Evolutionary conservation across 1,140 invertebrate species (phyloP).

Genomic region (Drosophila lini): DNA sequence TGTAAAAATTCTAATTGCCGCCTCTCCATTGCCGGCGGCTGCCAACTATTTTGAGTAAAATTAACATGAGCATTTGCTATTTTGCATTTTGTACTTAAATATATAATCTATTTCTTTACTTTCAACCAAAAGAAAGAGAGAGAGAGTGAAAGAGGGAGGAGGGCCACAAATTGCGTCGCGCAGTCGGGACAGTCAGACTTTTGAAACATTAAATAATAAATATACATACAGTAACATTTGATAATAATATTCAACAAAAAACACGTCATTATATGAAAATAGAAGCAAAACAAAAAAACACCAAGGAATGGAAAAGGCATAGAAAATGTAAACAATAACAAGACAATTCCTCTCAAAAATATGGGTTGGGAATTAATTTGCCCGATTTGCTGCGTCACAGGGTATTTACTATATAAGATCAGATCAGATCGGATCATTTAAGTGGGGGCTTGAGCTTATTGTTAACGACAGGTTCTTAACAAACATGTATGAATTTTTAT

Average conservation of each 20-base stretch:
- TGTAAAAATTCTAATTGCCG: conserved; percentile 47
- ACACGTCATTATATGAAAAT: conserved; percentile 51
- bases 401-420: conserved; percentile 15
- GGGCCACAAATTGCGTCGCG: conserved; percentile 37
- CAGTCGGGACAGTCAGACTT: conserved; percentile 4
- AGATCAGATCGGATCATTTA: conserved; percentile 9
- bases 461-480: conserved; percentile 35
- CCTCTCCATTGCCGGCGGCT: conserved; percentile 30
- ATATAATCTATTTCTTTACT: conserved; percentile 43
- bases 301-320: conserved; percentile 21
- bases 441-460: conserved; percentile 7
- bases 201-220: conserved; percentile 45
- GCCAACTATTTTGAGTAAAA: conserved; percentile 62
- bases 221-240: conserved; percentile 35
- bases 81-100: conserved; percentile 54
- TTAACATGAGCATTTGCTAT: conserved; percentile 37
- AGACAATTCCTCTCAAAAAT: conserved; percentile 12
- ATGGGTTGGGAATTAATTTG: conserved; percentile 15
- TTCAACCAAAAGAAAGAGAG: background rate
- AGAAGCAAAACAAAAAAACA: conserved; percentile 34
- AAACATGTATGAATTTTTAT: conserved; percentile 22
- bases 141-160: background rate
- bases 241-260: conserved; percentile 33
- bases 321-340: conserved; percentile 55
- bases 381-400: conserved; percentile 27